A percentile compares a stretch with the other conserved stretches of the same genome.
Evolutionary conservation across 2,797 vertebrate genomes (phyloP).

Genomic region (Pipistrellus kuhlii): DNA sequence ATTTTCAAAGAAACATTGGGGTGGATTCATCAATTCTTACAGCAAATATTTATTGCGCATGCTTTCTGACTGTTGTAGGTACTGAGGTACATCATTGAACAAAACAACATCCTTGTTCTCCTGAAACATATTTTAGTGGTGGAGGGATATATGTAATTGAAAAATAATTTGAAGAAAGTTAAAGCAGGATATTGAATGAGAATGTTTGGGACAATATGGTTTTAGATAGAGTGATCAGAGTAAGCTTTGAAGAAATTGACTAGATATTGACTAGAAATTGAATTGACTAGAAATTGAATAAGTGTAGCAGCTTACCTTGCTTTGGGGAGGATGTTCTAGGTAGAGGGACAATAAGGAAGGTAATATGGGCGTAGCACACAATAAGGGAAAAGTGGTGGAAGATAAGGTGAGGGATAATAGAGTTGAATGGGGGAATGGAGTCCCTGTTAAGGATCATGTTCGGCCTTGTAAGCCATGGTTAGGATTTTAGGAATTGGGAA

Average conservation of each 20-base stretch:
- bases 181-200: conserved; percentile 5
- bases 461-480: neutral
- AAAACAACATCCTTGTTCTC: neutral
- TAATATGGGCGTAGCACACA: neutral
- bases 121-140: neutral
- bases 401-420: neutral
- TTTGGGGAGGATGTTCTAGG: neutral
- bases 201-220: neutral
- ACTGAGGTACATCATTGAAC: neutral
- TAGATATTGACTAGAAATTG: too few relatives aligned
- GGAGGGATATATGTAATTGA: neutral
- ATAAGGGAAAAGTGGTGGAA: neutral
- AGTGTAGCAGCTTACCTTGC: neutral
- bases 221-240: neutral
- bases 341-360: neutral
- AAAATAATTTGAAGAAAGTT: conserved; percentile 8
- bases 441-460: neutral
- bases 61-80: neutral
- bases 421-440: neutral
- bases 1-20: neutral
- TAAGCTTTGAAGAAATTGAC: conserved; percentile 27
- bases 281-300: neutral
- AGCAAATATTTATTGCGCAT: neutral
- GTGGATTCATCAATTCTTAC: conserved; percentile 29
- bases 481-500: conserved; percentile 7